Base-by-base conservation (phyloP, 2,888 invertebrate genomes). In the Argyresthia goedartella region DNA sequence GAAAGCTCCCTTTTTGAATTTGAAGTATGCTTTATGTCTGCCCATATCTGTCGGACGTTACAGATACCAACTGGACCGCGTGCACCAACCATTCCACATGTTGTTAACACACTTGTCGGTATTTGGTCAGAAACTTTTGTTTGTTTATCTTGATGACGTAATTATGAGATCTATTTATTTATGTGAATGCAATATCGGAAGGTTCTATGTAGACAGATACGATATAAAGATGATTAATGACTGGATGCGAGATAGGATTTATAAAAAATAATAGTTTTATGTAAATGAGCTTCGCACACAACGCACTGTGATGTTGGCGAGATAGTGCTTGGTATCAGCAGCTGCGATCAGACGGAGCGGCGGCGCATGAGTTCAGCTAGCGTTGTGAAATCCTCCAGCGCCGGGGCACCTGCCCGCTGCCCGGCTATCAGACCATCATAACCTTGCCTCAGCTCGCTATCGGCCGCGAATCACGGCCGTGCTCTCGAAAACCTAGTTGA, bases 221-320 rank as follows among this genome's bases (percentile, higher is more conserved):
- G 6, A 39, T 48, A 48, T 25, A 50, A 13, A 33, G 36, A 50
- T 50, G 50, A 50, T 50, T 50, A 50, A 50, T 50, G 33, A 33
- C 72, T 67, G 68, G 69, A 67, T 65, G 62, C 61, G 64, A 57
- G 63, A 67, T 69, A 74, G 68, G 69, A 60, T 59, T 63, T 59
- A 63, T 67, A 76, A 51, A 51, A 71, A 73, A 73, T 76, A 76
- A 76, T 76, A 75, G 74, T 71, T 77, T 70, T 71, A 77, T 77
- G 77, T 76, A 77, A 77, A 79, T 77, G 72, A 76, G 73, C 63
- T 65, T 69, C 71, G 74, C 70, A 68, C 39, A 51, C 25, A 45
- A 51, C 51, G 16, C 39, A 39, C 50, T 15, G 39, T 15, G 53
- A 53, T 53, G n/a, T 13, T 13, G n/a, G 14, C 10, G 25, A 15